These are phyloP conservation scores for Tribolium castaneum DNA, from an alignment of 1,140 invertebrate genomes.

Conservation along the genomic window DNA sequence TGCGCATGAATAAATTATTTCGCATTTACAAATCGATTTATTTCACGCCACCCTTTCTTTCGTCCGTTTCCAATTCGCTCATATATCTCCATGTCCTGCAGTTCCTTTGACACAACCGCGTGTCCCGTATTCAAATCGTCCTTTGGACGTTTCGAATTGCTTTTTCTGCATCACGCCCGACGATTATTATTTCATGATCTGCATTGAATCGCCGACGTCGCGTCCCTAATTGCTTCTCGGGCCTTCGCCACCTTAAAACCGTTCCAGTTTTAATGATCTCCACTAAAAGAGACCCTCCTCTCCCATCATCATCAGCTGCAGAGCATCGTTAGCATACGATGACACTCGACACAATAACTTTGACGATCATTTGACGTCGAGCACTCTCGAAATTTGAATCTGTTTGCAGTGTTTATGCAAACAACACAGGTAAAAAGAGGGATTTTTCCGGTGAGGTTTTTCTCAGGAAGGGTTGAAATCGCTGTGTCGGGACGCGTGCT, in stretches of 20 bases:
- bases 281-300: background rate
- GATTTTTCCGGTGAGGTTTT: conserved; percentile 33
- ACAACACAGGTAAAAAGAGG: conserved; percentile 9
- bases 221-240: background rate
- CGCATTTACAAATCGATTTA: background rate
- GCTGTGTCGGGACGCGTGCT: conserved; percentile 45
- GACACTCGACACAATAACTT: conserved; percentile 14
- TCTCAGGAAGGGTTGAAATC: conserved; percentile 46
- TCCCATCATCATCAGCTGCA: background rate
- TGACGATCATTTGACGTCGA: conserved; percentile 38
- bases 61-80: conserved; percentile 23
- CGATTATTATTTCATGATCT: background rate
- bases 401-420: background rate
- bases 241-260: background rate
- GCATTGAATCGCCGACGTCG: background rate
- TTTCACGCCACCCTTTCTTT: background rate
- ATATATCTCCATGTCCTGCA: conserved; percentile 19
- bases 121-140: background rate
- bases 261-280: background rate
- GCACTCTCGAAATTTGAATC: conserved; percentile 49
- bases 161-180: background rate
- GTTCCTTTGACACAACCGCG: background rate
- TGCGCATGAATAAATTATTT: background rate
- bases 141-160: background rate
- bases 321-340: background rate